Base-by-base conservation (phyloP, 2,113 vertebrate genomes). In the Rhinopithecus roxellana region DNA sequence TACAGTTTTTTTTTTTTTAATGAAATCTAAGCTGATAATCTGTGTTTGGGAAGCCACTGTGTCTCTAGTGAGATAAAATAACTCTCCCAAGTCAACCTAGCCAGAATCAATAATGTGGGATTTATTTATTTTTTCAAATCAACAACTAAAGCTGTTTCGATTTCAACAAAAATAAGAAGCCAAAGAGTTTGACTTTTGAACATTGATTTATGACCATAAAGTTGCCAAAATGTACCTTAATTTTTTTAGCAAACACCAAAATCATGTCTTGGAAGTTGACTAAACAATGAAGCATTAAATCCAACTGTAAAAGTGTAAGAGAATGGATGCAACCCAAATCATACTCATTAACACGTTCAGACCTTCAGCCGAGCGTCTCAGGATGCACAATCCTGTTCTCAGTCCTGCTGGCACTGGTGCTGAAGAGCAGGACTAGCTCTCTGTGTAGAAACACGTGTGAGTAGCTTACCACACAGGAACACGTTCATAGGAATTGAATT, bases 351-450 rank as follows among this genome's bases (percentile, higher is more conserved):
- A 16, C 61, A 30, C 61, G 6, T 14, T 72, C 40, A 38, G 14
- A 69, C n/a, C 55, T 8, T 38, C 25, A 17, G 59, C 30, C 0
- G 4, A 32, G 52, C 38, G 4, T 35, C 48, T 40, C 0, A 0
- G 5, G 43, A 7, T 22, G 17, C 5, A 32, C 70, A 2, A 0
- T 43, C 10, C 18, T 3, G 8, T 67, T 64, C 14, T 97, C 20
- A 5, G 30, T 25, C 52, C 86, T 7, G 8, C 0, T 10, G 59
- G 0, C 6, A 0, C 1, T 7, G 8, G 2, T 50, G 1, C 40
- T 59, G 38, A 67, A 82, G 9, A 81, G 43, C 4, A 32, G 35
- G 5, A 9, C 3, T 16, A 8, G 70, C 38, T 27, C 67, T n/a
- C 23, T 69, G 84, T 40, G 11, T 27, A 6, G 0, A 69, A 67